These are phyloP conservation scores for Mus minutoides DNA, from an alignment of 2,797 vertebrate genomes.

Conservation along the genomic window DNA sequence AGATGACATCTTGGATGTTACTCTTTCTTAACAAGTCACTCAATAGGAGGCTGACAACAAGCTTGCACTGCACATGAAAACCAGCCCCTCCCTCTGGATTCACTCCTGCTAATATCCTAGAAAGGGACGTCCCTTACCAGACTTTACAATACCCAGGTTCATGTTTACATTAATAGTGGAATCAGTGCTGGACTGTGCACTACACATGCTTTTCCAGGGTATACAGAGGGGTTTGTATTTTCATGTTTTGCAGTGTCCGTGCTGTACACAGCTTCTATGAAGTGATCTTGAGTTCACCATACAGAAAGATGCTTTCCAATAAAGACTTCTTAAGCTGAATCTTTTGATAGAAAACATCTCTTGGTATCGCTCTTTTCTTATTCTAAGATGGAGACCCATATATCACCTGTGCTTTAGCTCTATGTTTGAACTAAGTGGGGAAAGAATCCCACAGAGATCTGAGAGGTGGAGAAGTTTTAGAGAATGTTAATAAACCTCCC, in stretches of 20 bases:
- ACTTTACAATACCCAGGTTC: neutral
- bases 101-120: neutral
- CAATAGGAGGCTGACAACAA: neutral
- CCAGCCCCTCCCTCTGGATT: neutral
- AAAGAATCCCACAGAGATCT: slow-evolving; percentile 40
- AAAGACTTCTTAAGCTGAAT: neutral
- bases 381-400: neutral
- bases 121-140: neutral
- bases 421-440: neutral
- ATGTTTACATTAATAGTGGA: neutral
- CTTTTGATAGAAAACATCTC: neutral
- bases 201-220: neutral
- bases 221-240: neutral
- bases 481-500: slow-evolving; percentile 1
- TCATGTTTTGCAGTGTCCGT: neutral
- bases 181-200: neutral
- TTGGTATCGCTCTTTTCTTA: neutral
- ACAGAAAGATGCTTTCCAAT: neutral
- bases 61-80: neutral
- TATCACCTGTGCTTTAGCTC: neutral
- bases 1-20: neutral
- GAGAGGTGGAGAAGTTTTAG: neutral
- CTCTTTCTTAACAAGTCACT: neutral
- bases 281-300: neutral
- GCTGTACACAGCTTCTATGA: neutral